Evolutionary conservation across 2,888 invertebrate species (phyloP).

Genomic region (Tenodera sinensis): DNA sequence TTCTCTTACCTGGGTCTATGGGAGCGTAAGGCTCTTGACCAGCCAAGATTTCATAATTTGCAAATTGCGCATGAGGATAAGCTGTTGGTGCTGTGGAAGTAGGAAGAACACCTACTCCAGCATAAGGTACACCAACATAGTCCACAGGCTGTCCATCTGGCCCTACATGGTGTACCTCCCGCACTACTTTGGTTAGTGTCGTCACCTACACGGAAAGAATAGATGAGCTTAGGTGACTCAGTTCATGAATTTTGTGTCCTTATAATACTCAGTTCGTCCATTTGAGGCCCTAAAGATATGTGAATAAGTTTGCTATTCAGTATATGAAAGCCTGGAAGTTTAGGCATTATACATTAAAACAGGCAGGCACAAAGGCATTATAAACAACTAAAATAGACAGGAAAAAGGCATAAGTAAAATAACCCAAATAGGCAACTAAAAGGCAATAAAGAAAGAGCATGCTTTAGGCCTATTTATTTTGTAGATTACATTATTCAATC

Average conservation of each 20-base stretch:
- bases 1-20: constrained; percentile 37
- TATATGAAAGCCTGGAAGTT: too few relatives aligned
- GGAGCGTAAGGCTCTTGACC: constrained; percentile 38
- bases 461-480: too few relatives aligned
- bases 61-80: constrained; percentile 32
- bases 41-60: constrained; percentile 37
- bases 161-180: constrained; percentile 58
- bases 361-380: too few relatives aligned
- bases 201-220: constrained; percentile 52
- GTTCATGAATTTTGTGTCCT: background rate
- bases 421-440: too few relatives aligned
- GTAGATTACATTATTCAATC: too few relatives aligned
- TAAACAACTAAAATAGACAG: too few relatives aligned
- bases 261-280: too few relatives aligned
- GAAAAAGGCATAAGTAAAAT: too few relatives aligned
- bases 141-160: constrained; percentile 54
- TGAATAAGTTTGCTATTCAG: too few relatives aligned
- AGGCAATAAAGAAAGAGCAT: too few relatives aligned
- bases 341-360: too few relatives aligned
- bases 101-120: constrained; percentile 35
- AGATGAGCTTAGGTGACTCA: background rate
- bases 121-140: constrained; percentile 47
- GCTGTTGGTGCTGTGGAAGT: constrained; percentile 30
- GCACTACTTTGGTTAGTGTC: constrained; percentile 65
- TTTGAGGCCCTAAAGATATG: too few relatives aligned